phyloP scores from a whole-genome alignment of 2,113 vertebrate genomes.

The Picathartes gymnocephalus region DNA sequence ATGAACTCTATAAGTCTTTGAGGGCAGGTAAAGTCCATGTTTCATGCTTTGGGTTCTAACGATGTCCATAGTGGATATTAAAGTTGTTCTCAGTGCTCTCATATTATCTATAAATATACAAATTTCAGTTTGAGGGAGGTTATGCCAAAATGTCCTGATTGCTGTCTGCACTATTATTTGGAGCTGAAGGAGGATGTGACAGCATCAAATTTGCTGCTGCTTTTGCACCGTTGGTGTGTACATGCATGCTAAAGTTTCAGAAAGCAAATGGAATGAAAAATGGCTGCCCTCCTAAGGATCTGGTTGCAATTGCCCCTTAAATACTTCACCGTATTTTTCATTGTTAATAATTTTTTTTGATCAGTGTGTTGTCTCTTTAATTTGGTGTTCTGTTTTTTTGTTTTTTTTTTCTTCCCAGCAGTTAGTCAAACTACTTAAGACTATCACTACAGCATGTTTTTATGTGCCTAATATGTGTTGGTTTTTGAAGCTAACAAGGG shows the following conservation, averaged over 20 bases:
- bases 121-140: background rate
- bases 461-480: background rate
- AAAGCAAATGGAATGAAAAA: background rate
- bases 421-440: background rate
- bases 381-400: background rate
- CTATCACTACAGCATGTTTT: background rate
- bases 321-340: background rate
- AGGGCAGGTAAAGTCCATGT: conserved; percentile 75
- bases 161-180: background rate
- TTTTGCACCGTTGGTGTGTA: background rate
- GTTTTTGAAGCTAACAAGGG: background rate
- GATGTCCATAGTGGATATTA: background rate
- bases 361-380: background rate
- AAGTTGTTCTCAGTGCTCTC: background rate
- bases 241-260: background rate
- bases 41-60: background rate
- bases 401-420: no score
- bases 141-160: background rate
- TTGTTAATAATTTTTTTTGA: background rate
- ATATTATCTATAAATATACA: background rate
- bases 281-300: background rate
- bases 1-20: conserved; percentile 92
- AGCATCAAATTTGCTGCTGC: background rate
- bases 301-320: background rate
- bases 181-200: background rate